Conservation (phyloP, 2,797 vertebrate species). For the Tangara arthus region DNA sequence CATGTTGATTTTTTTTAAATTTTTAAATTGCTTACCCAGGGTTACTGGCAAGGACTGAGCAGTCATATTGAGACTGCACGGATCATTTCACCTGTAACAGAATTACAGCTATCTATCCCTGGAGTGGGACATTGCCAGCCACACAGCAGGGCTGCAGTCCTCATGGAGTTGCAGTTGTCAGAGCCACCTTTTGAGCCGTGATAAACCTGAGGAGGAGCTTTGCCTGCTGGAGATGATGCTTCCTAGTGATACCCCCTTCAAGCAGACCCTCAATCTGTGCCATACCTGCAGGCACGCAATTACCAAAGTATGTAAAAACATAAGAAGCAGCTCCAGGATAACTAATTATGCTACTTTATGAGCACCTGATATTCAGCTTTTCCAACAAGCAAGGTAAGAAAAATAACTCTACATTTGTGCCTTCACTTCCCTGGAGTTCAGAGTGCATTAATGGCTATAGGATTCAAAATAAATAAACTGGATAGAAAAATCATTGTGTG, state of each 20-base stretch:
- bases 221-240: background rate
- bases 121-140: background rate
- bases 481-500: conserved; percentile 66
- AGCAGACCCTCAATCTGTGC: background rate
- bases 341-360: conserved; percentile 13
- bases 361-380: conserved; percentile 1
- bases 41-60: background rate
- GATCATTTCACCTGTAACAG: background rate
- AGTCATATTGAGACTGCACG: background rate
- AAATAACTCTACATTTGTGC: conserved; percentile 23
- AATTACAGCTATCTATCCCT: background rate
- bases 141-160: background rate
- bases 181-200: background rate
- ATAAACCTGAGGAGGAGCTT: background rate
- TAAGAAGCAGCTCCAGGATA: background rate
- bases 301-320: rapidly evolving
- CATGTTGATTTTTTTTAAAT: too few relatives aligned
- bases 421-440: conserved; percentile 40
- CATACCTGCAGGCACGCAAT: background rate
- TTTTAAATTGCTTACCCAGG: background rate
- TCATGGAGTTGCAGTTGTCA: background rate
- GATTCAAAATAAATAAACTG: conserved; percentile 67
- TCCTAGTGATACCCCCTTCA: background rate
- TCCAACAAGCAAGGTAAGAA: conserved; percentile 33
- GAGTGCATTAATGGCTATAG: conserved; percentile 44